Evolutionary conservation across 1,140 invertebrate species (phyloP).

Genomic region (Diplogasteroides magnus): DNA sequence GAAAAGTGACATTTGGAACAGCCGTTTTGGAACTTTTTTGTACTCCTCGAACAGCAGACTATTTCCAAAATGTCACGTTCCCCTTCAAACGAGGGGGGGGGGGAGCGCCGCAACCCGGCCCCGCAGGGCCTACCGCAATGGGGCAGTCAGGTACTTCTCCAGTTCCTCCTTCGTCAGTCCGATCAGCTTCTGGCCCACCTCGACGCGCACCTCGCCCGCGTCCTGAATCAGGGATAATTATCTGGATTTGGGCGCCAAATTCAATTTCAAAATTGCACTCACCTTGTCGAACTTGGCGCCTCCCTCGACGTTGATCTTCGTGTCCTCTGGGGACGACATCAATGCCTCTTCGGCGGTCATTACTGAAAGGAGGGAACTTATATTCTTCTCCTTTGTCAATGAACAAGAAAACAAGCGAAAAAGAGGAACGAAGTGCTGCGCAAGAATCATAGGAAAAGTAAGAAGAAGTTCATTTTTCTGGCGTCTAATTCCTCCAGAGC

Average conservation of each 20-base stretch:
- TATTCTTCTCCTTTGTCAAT: too few relatives aligned
- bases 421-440: too few relatives aligned
- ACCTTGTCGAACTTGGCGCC: constrained; percentile 41
- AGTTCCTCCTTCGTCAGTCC: constrained; percentile 53
- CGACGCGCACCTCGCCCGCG: constrained; percentile 38
- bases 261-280: neutral
- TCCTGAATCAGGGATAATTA: constrained; percentile 36
- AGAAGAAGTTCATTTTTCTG: too few relatives aligned
- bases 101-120: constrained; percentile 4
- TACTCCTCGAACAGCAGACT: too few relatives aligned
- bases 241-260: neutral
- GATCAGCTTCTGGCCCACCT: constrained; percentile 43
- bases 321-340: constrained; percentile 16
- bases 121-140: constrained; percentile 44
- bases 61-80: too few relatives aligned
- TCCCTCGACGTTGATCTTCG: constrained; percentile 24
- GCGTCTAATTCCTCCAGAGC: too few relatives aligned
- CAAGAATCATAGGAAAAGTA: too few relatives aligned
- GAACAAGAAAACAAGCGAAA: too few relatives aligned
- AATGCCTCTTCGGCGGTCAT: constrained; percentile 25
- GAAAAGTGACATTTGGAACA: too few relatives aligned
- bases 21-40: too few relatives aligned
- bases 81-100: too few relatives aligned
- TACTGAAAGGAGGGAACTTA: too few relatives aligned
- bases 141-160: constrained; percentile 52